Evolutionary conservation across 2,797 vertebrate genomes (phyloP).

Genomic region (Melanotaenia nigrans): DNA sequence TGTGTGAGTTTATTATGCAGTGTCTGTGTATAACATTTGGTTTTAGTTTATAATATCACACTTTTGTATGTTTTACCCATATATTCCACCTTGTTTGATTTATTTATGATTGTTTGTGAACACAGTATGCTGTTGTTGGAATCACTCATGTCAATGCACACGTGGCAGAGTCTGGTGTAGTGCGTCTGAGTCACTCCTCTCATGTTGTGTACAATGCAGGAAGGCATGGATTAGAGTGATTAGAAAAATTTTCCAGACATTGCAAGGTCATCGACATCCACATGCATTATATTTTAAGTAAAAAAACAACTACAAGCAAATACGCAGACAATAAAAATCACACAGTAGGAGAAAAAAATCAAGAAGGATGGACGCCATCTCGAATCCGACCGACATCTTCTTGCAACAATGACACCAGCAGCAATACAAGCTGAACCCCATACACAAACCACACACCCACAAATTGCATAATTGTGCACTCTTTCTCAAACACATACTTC

Average conservation of each 20-base stretch:
- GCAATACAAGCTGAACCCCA: slow-evolving; percentile 15
- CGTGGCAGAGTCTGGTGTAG: slow-evolving; percentile 22
- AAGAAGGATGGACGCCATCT: slow-evolving; percentile 14
- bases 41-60: not conserved
- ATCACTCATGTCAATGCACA: slow-evolving; percentile 16
- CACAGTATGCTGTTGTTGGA: slow-evolving; percentile 7
- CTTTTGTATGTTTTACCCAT: not conserved
- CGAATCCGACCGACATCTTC: slow-evolving; percentile 6
- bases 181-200: slow-evolving; percentile 39
- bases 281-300: slow-evolving; percentile 4
- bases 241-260: slow-evolving; percentile 36
- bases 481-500: slow-evolving; percentile 32
- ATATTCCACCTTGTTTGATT: not conserved
- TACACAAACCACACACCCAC: slow-evolving; percentile 12
- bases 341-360: slow-evolving; percentile 1
- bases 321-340: slow-evolving; percentile 3
- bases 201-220: slow-evolving; percentile 24
- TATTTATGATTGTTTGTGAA: slow-evolving; percentile 2
- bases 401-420: slow-evolving; percentile 14
- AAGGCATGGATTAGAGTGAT: slow-evolving; percentile 48
- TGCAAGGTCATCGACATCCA: slow-evolving; percentile 3
- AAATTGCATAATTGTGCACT: slow-evolving; percentile 19
- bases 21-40: not conserved
- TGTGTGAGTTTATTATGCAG: slow-evolving; percentile 3
- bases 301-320: slow-evolving; percentile 9